Conservation (phyloP, 1,140 invertebrate species). For the Brachystomella parvula region DNA sequence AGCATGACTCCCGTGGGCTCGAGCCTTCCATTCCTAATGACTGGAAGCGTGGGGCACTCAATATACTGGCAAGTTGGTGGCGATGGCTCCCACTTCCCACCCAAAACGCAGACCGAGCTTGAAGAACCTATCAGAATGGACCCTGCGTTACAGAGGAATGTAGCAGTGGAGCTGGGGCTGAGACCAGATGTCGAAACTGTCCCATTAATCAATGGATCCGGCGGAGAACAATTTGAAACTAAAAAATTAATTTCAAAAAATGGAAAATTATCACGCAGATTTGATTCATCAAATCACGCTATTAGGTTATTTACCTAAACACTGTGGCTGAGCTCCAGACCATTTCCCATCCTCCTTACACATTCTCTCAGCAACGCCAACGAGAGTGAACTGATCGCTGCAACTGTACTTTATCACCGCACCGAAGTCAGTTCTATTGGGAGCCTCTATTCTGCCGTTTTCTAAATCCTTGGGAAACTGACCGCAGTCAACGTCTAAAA, state of each 20-base stretch:
- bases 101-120: conserved; percentile 68
- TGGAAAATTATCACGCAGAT: neutral
- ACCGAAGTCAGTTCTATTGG: conserved; percentile 63
- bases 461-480: conserved; percentile 54
- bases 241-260: conserved; percentile 17
- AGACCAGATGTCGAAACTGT: conserved; percentile 58
- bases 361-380: conserved; percentile 55
- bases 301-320: neutral
- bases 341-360: conserved; percentile 72
- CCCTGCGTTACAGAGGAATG: conserved; percentile 70
- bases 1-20: conserved; percentile 61
- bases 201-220: conserved; percentile 64
- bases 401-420: conserved; percentile 67
- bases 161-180: conserved; percentile 65
- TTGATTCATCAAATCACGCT: neutral
- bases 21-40: conserved; percentile 65
- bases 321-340: conserved; percentile 49
- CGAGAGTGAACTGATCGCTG: conserved; percentile 72
- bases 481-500: conserved; percentile 80
- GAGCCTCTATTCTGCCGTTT: conserved; percentile 61
- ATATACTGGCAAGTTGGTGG: conserved; percentile 73
- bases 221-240: conserved; percentile 74
- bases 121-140: conserved; percentile 74
- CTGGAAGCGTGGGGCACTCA: conserved; percentile 73
- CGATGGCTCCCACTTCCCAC: conserved; percentile 70